Evolutionary conservation across 2,113 vertebrate species (phyloP).

Genomic region (Himantopus leucocephalus): DNA sequence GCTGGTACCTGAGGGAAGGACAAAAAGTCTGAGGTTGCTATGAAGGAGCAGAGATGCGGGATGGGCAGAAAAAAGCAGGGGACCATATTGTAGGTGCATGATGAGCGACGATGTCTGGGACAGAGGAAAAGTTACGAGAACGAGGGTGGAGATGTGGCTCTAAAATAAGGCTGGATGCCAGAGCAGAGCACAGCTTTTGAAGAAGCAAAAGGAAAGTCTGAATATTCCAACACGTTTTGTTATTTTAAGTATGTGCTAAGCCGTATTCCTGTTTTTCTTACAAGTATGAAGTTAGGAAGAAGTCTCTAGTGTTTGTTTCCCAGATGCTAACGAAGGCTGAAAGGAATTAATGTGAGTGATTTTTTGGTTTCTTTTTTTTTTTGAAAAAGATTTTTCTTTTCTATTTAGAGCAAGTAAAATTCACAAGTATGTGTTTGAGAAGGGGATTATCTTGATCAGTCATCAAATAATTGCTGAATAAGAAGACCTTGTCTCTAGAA

Average conservation of each 20-base stretch:
- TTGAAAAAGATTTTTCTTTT: not conserved
- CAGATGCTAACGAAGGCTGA: not conserved
- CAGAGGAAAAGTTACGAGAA: not conserved
- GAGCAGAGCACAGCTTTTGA: not conserved
- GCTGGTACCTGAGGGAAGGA: not conserved
- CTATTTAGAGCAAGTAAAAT: not conserved
- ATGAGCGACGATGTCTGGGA: not conserved
- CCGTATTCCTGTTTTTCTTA: not conserved
- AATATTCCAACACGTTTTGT: constrained; percentile 17
- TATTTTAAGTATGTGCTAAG: constrained; percentile 24
- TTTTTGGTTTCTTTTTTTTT: not conserved
- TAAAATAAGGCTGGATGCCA: not conserved
- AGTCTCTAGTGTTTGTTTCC: not conserved
- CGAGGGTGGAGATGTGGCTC: not conserved
- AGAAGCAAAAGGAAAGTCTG: not conserved
- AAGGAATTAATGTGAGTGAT: not conserved
- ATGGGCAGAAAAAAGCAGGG: not conserved
- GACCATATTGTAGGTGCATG: not conserved
- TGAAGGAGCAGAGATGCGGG: not conserved
- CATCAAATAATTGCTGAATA: not conserved
- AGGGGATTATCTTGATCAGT: not conserved
- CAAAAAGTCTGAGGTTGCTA: not conserved
- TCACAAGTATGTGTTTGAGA: not conserved
- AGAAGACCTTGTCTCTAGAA: not conserved
- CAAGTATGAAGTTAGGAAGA: not conserved